A percentile compares a stretch with the other conserved stretches of the same genome.
Conservation (phyloP, 2,888 invertebrate genomes). For the Dasypogon diadema region DNA sequence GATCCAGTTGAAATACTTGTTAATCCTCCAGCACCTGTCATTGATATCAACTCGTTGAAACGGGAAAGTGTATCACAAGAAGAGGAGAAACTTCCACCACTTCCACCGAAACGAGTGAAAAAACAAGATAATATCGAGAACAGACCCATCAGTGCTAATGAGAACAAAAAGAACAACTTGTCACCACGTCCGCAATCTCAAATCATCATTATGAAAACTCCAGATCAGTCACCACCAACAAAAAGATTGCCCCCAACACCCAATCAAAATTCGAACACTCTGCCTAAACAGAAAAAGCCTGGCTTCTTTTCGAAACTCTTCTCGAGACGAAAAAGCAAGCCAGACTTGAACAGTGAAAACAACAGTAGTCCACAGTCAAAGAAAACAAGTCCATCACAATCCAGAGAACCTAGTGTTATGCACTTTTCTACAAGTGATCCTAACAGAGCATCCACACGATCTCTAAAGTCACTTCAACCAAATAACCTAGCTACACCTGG, state of each 20-base stretch:
- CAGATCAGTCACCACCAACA: slow-evolving; percentile 69
- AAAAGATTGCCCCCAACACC: slow-evolving; percentile 72
- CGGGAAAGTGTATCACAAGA: slow-evolving; percentile 71
- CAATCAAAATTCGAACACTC: slow-evolving; percentile 63
- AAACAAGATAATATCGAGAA: slow-evolving; percentile 70
- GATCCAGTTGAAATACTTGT: slow-evolving; percentile 68
- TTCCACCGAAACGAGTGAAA: slow-evolving; percentile 83
- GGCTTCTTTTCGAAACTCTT: slow-evolving; percentile 76
- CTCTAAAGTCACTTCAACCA: slow-evolving; percentile 63
- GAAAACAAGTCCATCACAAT: slow-evolving; percentile 58
- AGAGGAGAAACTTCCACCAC: slow-evolving; percentile 79
- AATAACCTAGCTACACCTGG: slow-evolving; percentile 55
- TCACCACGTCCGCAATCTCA: slow-evolving; percentile 61
- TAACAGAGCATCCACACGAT: slow-evolving; percentile 64
- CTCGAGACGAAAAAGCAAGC: slow-evolving; percentile 71
- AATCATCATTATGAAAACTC: slow-evolving; percentile 66
- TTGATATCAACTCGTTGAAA: slow-evolving; percentile 70
- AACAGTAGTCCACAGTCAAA: slow-evolving; percentile 47
- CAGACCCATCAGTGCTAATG: slow-evolving; percentile 62
- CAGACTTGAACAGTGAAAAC: slow-evolving; percentile 64
- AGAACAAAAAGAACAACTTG: slow-evolving; percentile 55
- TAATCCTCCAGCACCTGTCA: slow-evolving; percentile 69
- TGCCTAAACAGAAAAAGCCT: slow-evolving; percentile 73
- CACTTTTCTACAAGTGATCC: slow-evolving; percentile 63
- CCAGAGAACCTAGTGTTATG: slow-evolving; percentile 64